These are phyloP conservation scores for Andrena praecox DNA, from an alignment of 2,888 invertebrate species.

Conservation along the genomic window DNA sequence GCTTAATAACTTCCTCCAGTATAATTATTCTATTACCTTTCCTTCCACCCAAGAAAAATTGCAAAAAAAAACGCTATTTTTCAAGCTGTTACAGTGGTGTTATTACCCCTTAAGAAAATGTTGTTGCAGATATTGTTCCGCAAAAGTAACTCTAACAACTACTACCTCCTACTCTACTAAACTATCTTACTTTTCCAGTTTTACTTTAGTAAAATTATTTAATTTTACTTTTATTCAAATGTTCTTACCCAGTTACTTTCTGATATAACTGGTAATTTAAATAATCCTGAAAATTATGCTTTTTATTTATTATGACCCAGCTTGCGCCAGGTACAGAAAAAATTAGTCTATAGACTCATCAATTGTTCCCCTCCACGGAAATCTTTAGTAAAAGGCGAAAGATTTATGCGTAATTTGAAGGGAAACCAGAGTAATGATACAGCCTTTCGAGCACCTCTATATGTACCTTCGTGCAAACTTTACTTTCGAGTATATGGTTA, in stretches of 20 bases:
- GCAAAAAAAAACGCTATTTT: no score
- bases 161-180: no score
- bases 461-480: neutral
- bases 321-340: slow-evolving; percentile 70
- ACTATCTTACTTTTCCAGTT: neutral
- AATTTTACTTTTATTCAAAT: neutral
- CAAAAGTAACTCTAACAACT: no score
- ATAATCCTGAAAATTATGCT: slow-evolving; percentile 33
- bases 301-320: slow-evolving; percentile 66
- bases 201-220: neutral
- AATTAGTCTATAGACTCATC: slow-evolving; percentile 81
- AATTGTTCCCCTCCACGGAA: slow-evolving; percentile 83
- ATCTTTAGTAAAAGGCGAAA: slow-evolving; percentile 86
- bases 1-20: no score
- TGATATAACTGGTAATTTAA: neutral
- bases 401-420: slow-evolving; percentile 85
- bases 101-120: no score
- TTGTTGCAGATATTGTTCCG: no score
- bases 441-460: neutral
- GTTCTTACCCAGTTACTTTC: neutral
- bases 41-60: no score
- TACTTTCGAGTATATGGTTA: slow-evolving; percentile 4
- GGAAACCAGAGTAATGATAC: slow-evolving; percentile 80
- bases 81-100: no score
- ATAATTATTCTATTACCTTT: no score